Evolutionary conservation across 2,888 invertebrate species (phyloP), one percentile per base, ranked within the genome.

Genomic region (Agriopis aurantiaria): DNA sequence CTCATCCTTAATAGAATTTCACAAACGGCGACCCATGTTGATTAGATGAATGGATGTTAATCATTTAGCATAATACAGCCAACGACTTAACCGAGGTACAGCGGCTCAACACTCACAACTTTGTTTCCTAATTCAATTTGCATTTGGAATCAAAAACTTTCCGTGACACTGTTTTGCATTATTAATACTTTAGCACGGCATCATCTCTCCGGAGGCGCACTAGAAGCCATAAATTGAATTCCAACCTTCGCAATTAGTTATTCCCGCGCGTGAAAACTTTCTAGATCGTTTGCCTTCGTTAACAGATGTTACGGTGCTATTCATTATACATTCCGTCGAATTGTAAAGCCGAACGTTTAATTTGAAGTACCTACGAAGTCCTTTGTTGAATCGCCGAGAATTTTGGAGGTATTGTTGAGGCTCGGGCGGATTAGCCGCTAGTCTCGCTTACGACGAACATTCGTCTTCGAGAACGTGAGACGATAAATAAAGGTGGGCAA

Each of bases 211-310:
- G 87, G 91, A 92, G 91, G 90, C 91, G 88, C 88, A 92, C 92
- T 92, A 93, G 92, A 90, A 92, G 91, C 92, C 88, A 93, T 93
- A 93, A 94, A 94, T 94, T 93, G 93, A 93, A 94, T 94, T 92
- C 90, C 91, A 92, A 91, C 93, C 92, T 93, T 93, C 92, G 93
- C 93, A 94, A 94, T 94, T 94, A 93, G 93, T 93, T 92, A 93
- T 93, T 93, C 93, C 93, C 92, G 94, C 93, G 94, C 93, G 93
- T 93, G 93, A 93, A 93, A 94, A 93, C 93, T 94, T 94, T 93
- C 87, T 90, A 93, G 94, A 94, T 94, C 94, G 92, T 92, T 93
- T 91, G 94, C 93, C 92, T 93, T 94, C 93, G 94, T 94, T 94
- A 93, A 93, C 94, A 93, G 93, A 93, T 94, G 94, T 94, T 94